phyloP scores from a whole-genome alignment of 2,113 vertebrate genomes.

The Stigmatopora argus region DNA sequence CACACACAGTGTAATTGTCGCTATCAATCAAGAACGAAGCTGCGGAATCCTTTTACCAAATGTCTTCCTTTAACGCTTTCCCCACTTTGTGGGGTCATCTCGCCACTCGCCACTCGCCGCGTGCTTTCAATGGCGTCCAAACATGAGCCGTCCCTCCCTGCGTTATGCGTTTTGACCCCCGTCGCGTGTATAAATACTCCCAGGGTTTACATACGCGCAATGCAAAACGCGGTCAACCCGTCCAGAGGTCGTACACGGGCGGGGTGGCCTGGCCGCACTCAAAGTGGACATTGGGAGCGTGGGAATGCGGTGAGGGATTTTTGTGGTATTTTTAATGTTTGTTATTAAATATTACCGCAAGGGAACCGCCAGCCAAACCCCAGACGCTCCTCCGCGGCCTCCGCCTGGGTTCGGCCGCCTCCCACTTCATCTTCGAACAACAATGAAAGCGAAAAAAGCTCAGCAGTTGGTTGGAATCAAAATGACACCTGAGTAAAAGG shows the following conservation, averaged over 20 bases:
- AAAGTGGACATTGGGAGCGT: slow-evolving; percentile 60
- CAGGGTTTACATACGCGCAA: slow-evolving; percentile 9
- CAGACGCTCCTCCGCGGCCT: slow-evolving; percentile 47
- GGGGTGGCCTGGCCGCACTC: background rate
- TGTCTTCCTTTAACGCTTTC: background rate
- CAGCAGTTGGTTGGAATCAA: slow-evolving; percentile 37
- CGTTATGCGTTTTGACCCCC: background rate
- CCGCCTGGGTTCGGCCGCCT: slow-evolving; percentile 7
- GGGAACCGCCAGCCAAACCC: slow-evolving; percentile 71
- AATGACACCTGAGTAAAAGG: slow-evolving; percentile 20
- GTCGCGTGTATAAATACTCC: background rate
- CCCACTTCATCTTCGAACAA: slow-evolving; percentile 31
- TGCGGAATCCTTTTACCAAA: background rate
- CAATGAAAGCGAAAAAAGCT: slow-evolving; percentile 45
- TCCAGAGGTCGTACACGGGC: background rate
- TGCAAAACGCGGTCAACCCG: background rate
- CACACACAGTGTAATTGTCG: slow-evolving; percentile 46
- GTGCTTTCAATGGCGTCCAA: too few relatives aligned
- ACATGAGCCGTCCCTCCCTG: too few relatives aligned
- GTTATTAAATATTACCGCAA: slow-evolving; percentile 78
- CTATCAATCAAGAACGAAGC: slow-evolving; percentile 37
- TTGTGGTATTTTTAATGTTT: slow-evolving; percentile 80
- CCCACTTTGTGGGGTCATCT: background rate
- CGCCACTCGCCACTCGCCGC: background rate
- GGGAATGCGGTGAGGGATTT: slow-evolving; percentile 74